Percentiles rank a stretch among this genome's conserved stretches.
phyloP scores from a whole-genome alignment of 1,140 invertebrate species.

The Venturia canescens region DNA sequence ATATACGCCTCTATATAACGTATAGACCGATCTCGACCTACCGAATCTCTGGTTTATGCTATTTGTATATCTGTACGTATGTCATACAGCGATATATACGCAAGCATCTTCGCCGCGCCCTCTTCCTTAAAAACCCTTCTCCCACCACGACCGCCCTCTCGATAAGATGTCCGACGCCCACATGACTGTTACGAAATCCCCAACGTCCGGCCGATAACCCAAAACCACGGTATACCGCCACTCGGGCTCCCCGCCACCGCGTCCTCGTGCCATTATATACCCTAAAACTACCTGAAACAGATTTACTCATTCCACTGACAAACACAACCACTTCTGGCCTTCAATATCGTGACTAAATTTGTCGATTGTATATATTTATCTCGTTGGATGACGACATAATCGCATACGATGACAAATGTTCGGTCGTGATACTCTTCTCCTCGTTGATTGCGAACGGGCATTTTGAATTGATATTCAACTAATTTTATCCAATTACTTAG shows the following conservation, averaged over 20 bases:
- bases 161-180: constrained; percentile 60
- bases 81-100: constrained; percentile 31
- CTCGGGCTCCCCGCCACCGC: not conserved
- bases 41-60: constrained; percentile 18
- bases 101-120: constrained; percentile 48
- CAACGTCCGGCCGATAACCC: constrained; percentile 66
- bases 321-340: not conserved
- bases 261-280: not conserved
- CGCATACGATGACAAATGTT: no score
- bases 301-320: not conserved
- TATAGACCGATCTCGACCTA: constrained; percentile 53
- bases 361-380: not conserved
- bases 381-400: not conserved
- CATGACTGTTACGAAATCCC: constrained; percentile 51
- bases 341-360: no score
- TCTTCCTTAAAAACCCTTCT: constrained; percentile 65
- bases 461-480: no score
- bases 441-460: no score
- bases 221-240: constrained; percentile 66
- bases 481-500: no score
- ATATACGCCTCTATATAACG: constrained; percentile 59
- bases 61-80: not conserved
- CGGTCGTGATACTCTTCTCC: no score
- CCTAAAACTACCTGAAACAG: not conserved
- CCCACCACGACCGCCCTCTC: constrained; percentile 57